Base-by-base conservation (phyloP, 2,113 vertebrate genomes). In the Vidua macroura region DNA sequence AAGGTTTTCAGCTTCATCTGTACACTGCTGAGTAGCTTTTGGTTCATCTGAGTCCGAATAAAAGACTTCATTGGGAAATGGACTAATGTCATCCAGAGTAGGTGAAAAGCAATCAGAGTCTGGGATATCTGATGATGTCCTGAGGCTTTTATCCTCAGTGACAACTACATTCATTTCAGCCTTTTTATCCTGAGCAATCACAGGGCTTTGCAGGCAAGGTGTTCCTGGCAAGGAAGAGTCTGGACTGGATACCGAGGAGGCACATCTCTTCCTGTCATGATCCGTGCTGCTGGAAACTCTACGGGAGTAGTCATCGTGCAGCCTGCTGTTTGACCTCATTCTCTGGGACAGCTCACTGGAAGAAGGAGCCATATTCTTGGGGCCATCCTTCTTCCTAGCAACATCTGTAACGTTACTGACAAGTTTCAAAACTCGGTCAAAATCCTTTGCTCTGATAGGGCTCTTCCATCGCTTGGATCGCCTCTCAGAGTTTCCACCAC, bases 261-360 rank as follows among this genome's bases (percentile, higher is more conserved):
- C 94, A 30, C 98, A 97, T 43, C 97, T 98, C 88, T 97, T 97
- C 25, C 98, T 97, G 68, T 98, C 98, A 4, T 55, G 95, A 88
- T 98, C 97, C 0, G 97, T 92, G 44, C 96, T 88, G 67, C 98
- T 98, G 90, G 99, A 99, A 91, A 97, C 96, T 7, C 99, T 98
- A 74, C 98, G 98, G 14, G 99, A 99, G 67, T 99, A 99, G 97
- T 99, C 99, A 9, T 99, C 99, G 0, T 99, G 99, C 68, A 99
- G 97, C 62, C 96, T 97, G 96, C 98, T 98, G 86, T 98, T 97
- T 64, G 94, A 86, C 90, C 94, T 58, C 83, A 97, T 96, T 95
- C 88, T 35, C 79, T 51, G 96, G 49, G 67, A 49, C 23, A 94
- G 76, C 52, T 96, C 90, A 1, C 62, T 13, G 39, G 93, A 48